Conservation (phyloP, 2,888 invertebrate species). For the Oscheius sp. region DNA sequence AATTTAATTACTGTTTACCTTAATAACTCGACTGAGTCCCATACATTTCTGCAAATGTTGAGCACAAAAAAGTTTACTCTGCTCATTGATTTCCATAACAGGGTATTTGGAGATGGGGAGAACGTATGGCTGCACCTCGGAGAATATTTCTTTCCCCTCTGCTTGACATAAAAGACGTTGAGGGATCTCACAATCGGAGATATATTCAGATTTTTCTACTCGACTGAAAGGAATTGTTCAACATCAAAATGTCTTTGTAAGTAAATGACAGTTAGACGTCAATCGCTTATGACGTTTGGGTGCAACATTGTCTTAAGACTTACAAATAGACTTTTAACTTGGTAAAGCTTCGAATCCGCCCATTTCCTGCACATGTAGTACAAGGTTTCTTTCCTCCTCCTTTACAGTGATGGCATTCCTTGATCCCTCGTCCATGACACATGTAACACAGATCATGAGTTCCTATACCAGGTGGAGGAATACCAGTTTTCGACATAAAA, state of each 20-base stretch:
- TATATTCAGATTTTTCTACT: constrained; percentile 64
- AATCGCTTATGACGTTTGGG: neutral
- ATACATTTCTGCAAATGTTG: constrained; percentile 66
- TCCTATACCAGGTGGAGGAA: constrained; percentile 69
- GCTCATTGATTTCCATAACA: constrained; percentile 66
- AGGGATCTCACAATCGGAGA: constrained; percentile 65
- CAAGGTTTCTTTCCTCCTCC: constrained; percentile 69
- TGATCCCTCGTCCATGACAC: constrained; percentile 67
- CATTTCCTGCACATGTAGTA: constrained; percentile 66
- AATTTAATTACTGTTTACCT: constrained; percentile 36
- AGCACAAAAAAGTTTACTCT: constrained; percentile 62
- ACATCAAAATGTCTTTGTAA: neutral
- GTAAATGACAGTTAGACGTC: too few species aligned
- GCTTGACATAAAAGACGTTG: constrained; percentile 53
- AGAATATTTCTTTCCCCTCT: constrained; percentile 57
- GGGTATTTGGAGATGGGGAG: constrained; percentile 64
- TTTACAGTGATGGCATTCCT: constrained; percentile 68
- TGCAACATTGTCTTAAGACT: too few species aligned
- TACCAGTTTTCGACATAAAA: constrained; percentile 69
- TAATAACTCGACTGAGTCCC: constrained; percentile 64
- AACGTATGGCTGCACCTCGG: constrained; percentile 62
- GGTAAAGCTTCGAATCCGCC: constrained; percentile 60
- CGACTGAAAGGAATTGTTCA: constrained; percentile 53
- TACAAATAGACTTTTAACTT: constrained; percentile 69
- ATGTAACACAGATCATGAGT: constrained; percentile 69